A percentile compares a stretch with the other conserved stretches of the same genome.
Evolutionary conservation across 2,797 vertebrate species (phyloP).

Genomic region (Diceros bicornis): DNA sequence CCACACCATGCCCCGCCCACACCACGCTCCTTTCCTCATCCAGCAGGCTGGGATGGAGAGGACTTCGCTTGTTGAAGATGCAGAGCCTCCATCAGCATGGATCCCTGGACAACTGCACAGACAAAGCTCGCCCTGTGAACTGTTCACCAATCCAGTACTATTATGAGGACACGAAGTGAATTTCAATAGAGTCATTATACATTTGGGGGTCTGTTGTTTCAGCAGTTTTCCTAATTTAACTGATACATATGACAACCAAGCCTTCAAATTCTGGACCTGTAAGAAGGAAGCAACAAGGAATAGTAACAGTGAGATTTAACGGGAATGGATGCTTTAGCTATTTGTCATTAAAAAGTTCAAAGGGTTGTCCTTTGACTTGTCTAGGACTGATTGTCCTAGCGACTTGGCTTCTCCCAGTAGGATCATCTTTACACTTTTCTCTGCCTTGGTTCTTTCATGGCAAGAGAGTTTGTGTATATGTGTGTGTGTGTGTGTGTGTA

Average conservation of each 20-base stretch:
- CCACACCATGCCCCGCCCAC: too few relatives aligned
- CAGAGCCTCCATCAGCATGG: not conserved
- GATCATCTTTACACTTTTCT: not conserved
- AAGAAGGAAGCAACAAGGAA: conserved; percentile 23
- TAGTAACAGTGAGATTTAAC: not conserved
- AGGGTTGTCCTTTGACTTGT: too few relatives aligned
- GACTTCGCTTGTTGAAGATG: not conserved
- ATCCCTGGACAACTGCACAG: not conserved
- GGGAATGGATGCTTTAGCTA: not conserved
- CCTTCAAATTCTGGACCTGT: not conserved
- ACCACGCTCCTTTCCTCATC: not conserved
- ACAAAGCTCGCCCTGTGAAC: not conserved
- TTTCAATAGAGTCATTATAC: not conserved
- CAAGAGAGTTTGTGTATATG: not conserved
- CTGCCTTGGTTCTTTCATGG: not conserved
- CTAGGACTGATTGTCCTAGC: not conserved
- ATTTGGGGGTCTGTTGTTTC: not conserved
- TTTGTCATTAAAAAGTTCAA: not conserved
- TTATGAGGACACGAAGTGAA: not conserved
- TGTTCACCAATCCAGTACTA: not conserved
- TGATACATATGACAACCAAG: not conserved
- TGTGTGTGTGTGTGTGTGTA: too few relatives aligned
- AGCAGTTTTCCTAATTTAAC: not conserved
- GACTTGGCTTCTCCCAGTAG: not conserved
- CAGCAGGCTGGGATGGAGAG: not conserved